phyloP scores from a whole-genome alignment of 2,797 vertebrate genomes.

The Chloroceryle inda region DNA sequence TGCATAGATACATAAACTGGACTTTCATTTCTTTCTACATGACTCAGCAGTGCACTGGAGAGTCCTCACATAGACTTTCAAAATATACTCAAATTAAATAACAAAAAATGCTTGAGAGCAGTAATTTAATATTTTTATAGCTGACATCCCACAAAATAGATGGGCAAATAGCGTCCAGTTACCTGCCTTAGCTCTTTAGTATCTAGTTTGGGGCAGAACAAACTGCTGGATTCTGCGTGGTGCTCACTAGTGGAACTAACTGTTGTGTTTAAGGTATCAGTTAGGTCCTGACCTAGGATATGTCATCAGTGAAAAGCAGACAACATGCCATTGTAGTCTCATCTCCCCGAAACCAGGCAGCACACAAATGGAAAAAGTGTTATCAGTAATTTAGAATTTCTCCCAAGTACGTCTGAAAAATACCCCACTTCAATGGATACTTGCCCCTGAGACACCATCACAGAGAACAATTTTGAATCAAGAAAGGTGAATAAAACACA shows the following conservation, averaged over 20 bases:
- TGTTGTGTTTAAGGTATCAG: neutral
- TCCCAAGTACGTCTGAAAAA: neutral
- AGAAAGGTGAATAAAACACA: neutral
- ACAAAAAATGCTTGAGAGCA: neutral
- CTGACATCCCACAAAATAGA: neutral
- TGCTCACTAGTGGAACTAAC: neutral
- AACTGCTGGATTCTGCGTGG: neutral
- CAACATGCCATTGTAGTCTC: neutral
- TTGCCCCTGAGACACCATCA: neutral
- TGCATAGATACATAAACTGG: rapidly evolving
- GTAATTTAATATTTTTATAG: neutral
- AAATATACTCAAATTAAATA: neutral
- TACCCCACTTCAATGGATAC: neutral
- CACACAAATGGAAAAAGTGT: neutral
- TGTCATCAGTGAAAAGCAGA: neutral
- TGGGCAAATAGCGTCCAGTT: neutral
- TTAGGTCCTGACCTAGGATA: neutral
- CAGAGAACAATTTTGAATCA: neutral
- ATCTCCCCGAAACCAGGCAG: neutral
- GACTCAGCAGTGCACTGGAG: neutral
- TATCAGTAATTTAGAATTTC: neutral
- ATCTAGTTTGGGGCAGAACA: neutral
- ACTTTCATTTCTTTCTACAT: neutral
- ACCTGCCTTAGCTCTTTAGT: neutral
- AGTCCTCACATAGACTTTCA: neutral